Base-by-base conservation (phyloP, 2,888 invertebrate species). In the Macrophya alboannulata region DNA sequence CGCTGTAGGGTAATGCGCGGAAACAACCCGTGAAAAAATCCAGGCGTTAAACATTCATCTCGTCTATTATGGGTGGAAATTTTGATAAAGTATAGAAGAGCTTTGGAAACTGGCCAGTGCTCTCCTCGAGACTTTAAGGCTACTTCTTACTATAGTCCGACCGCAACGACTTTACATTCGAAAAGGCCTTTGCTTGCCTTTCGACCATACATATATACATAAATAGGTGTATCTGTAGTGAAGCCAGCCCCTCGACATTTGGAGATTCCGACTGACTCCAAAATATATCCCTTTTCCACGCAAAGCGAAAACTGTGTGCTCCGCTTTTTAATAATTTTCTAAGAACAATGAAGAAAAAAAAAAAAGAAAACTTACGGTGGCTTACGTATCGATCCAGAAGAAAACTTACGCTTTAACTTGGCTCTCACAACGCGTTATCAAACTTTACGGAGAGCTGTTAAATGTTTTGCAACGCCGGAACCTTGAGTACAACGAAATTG, bases 21-120 rank as follows among this genome's bases (percentile, higher is more conserved):
- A 90, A 90, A 88, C 85, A 87, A 88, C 72, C 87, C 76, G 88
- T 86, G 89, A 86, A 89, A 89, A 90, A 89, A 89, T 90, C 89
- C 86, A 87, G 88, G 88, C 88, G 88, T 89, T 87, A n/a, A 81
- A 68, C 77, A 85, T 85, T 85, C 79, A 85, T 84, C 87, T 85
- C 86, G 87, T 86, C 86, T 87, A 86, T 86, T 84, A 84, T 86
- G 71, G 71, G 65, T 76, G 74, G 84, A 79, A 77, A 84, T 84
- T 85, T 43, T 5, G 79, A 65, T 55, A 40, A 81, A 62, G 40
- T 43, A 21, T 76, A 43, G 17, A 43, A 84, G 87, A 84, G 85
- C 71, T 87, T 87, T 90, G 88, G 86, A 87, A 87, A 68, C 51
- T 48, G 40, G 31, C 31, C 31, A 81, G 87, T 86, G 88, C 88